Conservation (phyloP, 2,888 invertebrate species). For the Spilosoma lubricipeda region DNA sequence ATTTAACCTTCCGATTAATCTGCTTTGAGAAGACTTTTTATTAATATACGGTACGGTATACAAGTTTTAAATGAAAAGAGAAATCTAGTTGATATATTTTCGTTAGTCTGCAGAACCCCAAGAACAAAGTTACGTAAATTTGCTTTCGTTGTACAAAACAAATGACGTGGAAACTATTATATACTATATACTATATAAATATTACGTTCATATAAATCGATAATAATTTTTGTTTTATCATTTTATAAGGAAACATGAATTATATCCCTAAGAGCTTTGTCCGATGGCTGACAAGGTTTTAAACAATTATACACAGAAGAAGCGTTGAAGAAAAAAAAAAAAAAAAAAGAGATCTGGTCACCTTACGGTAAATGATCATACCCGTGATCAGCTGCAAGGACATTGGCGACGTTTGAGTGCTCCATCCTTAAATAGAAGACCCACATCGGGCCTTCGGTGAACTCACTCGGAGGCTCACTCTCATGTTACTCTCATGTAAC, state of each 20-base stretch:
- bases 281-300: background rate
- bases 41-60: background rate
- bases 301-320: too few species aligned
- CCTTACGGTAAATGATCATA: too few species aligned
- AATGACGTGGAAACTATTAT: background rate
- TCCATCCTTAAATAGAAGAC: too few species aligned
- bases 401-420: too few species aligned
- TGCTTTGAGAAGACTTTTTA: background rate
- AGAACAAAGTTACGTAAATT: background rate
- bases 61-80: background rate
- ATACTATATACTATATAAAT: background rate
- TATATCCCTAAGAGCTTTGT: background rate
- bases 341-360: too few species aligned
- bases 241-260: background rate
- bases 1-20: background rate
- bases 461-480: too few species aligned
- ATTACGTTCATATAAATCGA: background rate
- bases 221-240: background rate
- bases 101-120: background rate
- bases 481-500: too few species aligned
- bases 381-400: too few species aligned
- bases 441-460: too few species aligned
- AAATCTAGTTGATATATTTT: background rate
- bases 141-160: background rate
- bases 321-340: too few species aligned